Evolutionary conservation across 2,888 invertebrate species (phyloP).

Genomic region (Calameuta filiformis): DNA sequence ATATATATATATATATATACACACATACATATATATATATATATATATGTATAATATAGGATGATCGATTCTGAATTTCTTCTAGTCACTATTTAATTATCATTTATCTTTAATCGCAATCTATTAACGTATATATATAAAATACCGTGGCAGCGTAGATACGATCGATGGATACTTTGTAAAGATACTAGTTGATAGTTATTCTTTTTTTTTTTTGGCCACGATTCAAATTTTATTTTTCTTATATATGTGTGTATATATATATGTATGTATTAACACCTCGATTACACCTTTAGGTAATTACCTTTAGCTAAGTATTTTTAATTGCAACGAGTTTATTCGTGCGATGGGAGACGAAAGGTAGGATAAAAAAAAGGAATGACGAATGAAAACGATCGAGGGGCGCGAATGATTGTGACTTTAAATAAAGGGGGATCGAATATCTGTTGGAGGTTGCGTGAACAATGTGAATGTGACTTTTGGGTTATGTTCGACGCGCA

Average conservation of each 20-base stretch:
- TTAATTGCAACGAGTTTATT: neutral
- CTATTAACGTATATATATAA: neutral
- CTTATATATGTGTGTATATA: neutral
- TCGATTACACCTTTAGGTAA: neutral
- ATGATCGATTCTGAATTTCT: neutral
- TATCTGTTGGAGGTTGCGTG: neutral
- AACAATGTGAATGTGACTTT: too few species aligned
- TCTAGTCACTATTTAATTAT: neutral
- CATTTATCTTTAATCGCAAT: neutral
- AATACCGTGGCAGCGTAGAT: neutral
- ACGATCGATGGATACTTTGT: neutral
- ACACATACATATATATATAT: neutral
- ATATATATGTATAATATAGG: too few species aligned
- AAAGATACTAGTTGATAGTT: neutral
- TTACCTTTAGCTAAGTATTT: neutral
- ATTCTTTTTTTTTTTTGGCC: neutral
- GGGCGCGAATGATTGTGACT: neutral
- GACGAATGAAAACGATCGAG: neutral
- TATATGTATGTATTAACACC: neutral
- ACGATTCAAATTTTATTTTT: neutral
- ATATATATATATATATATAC: constrained; percentile 5
- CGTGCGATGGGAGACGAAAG: neutral
- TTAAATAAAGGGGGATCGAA: neutral
- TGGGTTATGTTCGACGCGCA: too few species aligned
- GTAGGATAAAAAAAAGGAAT: neutral